Evolutionary conservation across 2,888 invertebrate species (phyloP), one percentile per base, ranked within the genome.

Genomic region (Lasius platythorax): DNA sequence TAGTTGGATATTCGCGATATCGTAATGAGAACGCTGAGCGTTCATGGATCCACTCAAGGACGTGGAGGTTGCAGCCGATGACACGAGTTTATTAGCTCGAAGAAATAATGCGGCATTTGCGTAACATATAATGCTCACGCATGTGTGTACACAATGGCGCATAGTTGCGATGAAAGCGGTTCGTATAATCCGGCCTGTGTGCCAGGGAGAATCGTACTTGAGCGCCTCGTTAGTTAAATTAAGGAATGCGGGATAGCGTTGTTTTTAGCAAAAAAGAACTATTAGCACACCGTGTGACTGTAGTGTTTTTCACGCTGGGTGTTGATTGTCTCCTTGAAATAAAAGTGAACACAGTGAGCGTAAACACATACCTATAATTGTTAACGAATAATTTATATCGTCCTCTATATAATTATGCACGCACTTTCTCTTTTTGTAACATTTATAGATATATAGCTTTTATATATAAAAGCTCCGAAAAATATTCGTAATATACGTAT

Each of bases 131-230:
- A 91, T 87, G 87, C 75, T 73, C 58, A 68, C 74, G 82, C 75
- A 85, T 85, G 82, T 23, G 23, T 23, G 23, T 81, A 85, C 85
- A 89, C 88, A 90, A 90, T 88, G 86, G 87, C 23, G 79, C 86
- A 90, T 91, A 86, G 83, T 87, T 89, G 86, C 83, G 89, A 91
- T 84, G 91, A 92, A 92, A 92, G 91, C 85, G 84, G 87, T 78
- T 73, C 79, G 89, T 89, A 72, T 72, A 85, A 91, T 88, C 87
- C 87, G 72, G 85, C 75, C 90, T 89, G 83, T 86, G 84, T 85
- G 83, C 86, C 83, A 83, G 67, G n/a, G 81, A 79, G 87, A 87
- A 84, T 89, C 86, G 67, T 83, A 86, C 78, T 86, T 78, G 82
- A 85, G 78, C 50, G 78, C 75, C 87, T 90, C 86, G 85, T 91